Conservation (phyloP, 2,797 vertebrate genomes). For the Eulemur coronatus region DNA sequence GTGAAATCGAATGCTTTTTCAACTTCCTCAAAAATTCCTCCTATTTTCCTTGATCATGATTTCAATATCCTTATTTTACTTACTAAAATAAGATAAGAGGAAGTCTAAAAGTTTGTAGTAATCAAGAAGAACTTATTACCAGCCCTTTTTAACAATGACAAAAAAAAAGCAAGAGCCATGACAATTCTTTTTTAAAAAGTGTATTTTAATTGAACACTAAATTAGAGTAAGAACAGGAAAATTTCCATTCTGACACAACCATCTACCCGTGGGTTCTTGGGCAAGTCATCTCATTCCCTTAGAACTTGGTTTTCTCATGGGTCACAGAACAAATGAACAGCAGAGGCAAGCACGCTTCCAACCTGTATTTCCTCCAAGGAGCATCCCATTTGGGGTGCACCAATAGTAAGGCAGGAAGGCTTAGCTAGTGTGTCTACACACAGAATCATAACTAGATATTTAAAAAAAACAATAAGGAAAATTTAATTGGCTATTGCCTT, state of each 20-base stretch:
- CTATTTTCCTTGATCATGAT: slow-evolving; percentile 37
- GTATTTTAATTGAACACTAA: neutral
- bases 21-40: slow-evolving; percentile 40
- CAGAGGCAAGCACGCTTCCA: neutral
- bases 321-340: neutral
- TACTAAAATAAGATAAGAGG: slow-evolving; percentile 44
- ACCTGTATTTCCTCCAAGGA: neutral
- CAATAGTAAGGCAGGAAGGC: neutral
- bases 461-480: neutral
- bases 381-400: neutral
- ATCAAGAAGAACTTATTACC: slow-evolving; percentile 18
- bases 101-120: slow-evolving; percentile 22
- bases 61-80: slow-evolving; percentile 49
- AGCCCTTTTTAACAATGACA: neutral
- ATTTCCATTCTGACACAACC: neutral
- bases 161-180: neutral
- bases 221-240: neutral
- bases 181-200: neutral
- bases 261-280: neutral
- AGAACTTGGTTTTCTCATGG: neutral
- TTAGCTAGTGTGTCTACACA: neutral
- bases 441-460: neutral
- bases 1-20: slow-evolving; percentile 1
- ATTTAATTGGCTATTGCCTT: neutral
- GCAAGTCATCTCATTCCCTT: neutral